Conservation (phyloP, 1,140 invertebrate genomes). For the Kradibia gibbosae region DNA sequence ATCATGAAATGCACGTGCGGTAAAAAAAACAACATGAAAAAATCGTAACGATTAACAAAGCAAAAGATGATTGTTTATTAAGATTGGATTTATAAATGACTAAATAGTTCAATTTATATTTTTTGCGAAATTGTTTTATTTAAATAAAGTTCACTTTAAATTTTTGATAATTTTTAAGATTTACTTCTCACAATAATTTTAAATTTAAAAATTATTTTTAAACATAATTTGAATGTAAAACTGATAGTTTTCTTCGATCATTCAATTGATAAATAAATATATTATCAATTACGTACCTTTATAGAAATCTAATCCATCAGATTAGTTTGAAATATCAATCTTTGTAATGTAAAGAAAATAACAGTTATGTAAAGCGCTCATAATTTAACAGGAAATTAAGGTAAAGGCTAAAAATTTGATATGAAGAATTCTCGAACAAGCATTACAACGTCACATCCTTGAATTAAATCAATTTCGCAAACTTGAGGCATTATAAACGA, state of each 20-base stretch:
- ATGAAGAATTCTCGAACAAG: neutral
- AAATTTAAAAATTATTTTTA: neutral
- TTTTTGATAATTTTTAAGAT: neutral
- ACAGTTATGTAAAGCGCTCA: neutral
- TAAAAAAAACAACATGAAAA: slow-evolving; percentile 19
- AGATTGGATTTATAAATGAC: neutral
- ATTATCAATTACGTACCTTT: neutral
- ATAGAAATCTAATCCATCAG: neutral
- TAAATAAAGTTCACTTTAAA: neutral
- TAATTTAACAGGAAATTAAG: neutral
- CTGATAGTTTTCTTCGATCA: neutral
- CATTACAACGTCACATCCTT: neutral
- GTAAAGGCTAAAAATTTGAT: neutral
- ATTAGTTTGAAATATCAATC: neutral
- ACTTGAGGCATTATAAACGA: neutral
- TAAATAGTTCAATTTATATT: neutral
- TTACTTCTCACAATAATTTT: neutral
- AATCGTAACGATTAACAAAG: slow-evolving; percentile 16
- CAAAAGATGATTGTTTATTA: slow-evolving; percentile 29
- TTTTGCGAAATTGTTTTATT: neutral
- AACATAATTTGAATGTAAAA: neutral
- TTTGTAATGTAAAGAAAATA: too few relatives aligned
- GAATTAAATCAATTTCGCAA: neutral
- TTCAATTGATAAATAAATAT: neutral
- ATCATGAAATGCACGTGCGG: slow-evolving; percentile 9